Percentiles rank a stretch among this genome's conserved stretches.
Conservation (phyloP, 1,140 invertebrate species). For the Orius laevigatus region DNA sequence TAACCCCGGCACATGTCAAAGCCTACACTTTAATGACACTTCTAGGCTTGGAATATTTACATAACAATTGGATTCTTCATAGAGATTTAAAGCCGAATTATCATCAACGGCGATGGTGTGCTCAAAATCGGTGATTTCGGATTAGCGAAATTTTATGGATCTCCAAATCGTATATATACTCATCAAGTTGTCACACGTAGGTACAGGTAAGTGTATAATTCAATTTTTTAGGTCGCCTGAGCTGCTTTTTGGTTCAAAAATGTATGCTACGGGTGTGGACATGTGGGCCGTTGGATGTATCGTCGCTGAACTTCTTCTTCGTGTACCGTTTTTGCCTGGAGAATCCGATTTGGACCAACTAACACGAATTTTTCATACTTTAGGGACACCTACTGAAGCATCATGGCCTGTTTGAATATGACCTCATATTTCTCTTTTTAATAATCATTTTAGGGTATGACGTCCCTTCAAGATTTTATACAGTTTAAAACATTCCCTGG, state of each 20-base stretch:
- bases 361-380: slow-evolving; percentile 79
- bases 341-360: slow-evolving; percentile 95
- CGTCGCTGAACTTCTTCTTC: slow-evolving; percentile 80
- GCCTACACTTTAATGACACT: slow-evolving; percentile 91
- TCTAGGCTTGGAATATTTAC: slow-evolving; percentile 88
- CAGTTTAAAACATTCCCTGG: slow-evolving; percentile 73
- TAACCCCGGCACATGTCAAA: slow-evolving; percentile 89
- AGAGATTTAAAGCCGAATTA: slow-evolving; percentile 97
- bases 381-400: slow-evolving; percentile 83
- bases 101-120: slow-evolving; percentile 82
- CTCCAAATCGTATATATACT: slow-evolving; percentile 89
- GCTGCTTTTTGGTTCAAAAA: slow-evolving; percentile 82
- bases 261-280: slow-evolving; percentile 92
- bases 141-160: slow-evolving; percentile 91
- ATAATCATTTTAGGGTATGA: too few species aligned
- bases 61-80: slow-evolving; percentile 93
- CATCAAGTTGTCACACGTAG: slow-evolving; percentile 96
- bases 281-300: slow-evolving; percentile 99
- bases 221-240: slow-evolving; percentile 50
- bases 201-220: slow-evolving; percentile 54
- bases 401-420: too few species aligned
- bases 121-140: slow-evolving; percentile 98
- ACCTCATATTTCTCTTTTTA: too few species aligned
- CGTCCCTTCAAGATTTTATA: slow-evolving; percentile 76
- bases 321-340: slow-evolving; percentile 87